These are phyloP conservation scores for Podilymbus podiceps DNA, from an alignment of 2,113 vertebrate species.

Conservation along the genomic window DNA sequence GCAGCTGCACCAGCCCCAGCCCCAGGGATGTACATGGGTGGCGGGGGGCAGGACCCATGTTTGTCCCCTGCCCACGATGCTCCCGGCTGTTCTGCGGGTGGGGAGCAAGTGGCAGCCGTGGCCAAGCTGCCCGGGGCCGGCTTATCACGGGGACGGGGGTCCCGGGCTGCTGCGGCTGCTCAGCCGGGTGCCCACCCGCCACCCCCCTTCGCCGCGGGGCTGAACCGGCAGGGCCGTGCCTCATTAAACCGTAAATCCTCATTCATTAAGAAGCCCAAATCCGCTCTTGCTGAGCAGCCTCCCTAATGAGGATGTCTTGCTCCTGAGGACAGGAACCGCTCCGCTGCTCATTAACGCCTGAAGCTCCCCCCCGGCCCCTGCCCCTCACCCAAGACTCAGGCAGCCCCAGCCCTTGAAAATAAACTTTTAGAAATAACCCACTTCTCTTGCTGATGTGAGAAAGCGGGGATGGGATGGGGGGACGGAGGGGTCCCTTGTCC, in stretches of 20 bases:
- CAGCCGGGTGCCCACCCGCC: not conserved
- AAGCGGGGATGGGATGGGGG: not conserved
- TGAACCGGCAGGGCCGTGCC: not conserved
- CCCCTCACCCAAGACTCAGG: not conserved
- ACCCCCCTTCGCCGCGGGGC: not conserved
- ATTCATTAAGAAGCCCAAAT: slow-evolving; percentile 51
- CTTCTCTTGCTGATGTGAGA: not conserved
- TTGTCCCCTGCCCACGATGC: not conserved
- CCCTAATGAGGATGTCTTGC: slow-evolving; percentile 52
- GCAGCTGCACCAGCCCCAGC: too few species aligned
- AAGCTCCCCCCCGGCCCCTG: not conserved
- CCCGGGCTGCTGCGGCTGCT: not conserved
- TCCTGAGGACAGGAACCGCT: not conserved
- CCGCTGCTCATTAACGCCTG: not conserved
- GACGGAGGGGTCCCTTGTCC: not conserved
- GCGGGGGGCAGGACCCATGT: not conserved
- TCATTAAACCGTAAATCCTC: slow-evolving; percentile 54
- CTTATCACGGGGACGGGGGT: rapidly evolving
- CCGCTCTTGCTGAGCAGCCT: slow-evolving; percentile 21
- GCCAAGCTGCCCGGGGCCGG: rapidly evolving
- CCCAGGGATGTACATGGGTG: rapidly evolving
- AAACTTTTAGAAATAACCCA: not conserved
- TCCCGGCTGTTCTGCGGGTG: rapidly evolving
- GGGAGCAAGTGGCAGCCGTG: not conserved
- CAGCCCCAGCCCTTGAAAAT: not conserved